Base-by-base conservation (phyloP, 1,140 invertebrate genomes). In the Drosophila sp. region DNA sequence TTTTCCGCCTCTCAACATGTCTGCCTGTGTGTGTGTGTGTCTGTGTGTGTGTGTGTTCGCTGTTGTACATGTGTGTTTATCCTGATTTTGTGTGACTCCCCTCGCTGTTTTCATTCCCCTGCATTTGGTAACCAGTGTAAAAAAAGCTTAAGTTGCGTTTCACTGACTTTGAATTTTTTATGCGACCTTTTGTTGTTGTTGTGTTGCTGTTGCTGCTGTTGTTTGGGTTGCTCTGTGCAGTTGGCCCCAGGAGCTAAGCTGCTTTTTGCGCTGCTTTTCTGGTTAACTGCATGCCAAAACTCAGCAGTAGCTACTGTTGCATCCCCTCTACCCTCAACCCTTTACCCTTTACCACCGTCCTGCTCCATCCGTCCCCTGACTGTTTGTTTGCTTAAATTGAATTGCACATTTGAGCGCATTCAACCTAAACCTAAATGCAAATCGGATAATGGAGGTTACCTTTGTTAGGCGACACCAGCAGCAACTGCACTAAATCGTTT, bases 91-190 rank as follows among this genome's bases (percentile, higher is more conserved):
- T 89, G 51, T 71, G 2, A 25, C 7, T 34, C 25, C 21, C 8
- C 34, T 50, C 21, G 1, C 21, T 21, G 21, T 21, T 21, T 21
- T 21, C n/a, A n/a, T n/a, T 21, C 21, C 21, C 21, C 21, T 11
- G 18, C 57, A 58, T 34, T 67, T 59, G 72, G 76, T 61, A 73
- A 72, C 58, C 69, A 72, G 80, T 67, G 75, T 80, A 84, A 87
- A 87, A 83, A 87, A 81, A 83, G 83, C 83, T 87, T 83, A 89
- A 89, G 79, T 86, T 87, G 83, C 76, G 83, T 87, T 87, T 82
- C 83, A 87, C 72, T 87, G 83, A 87, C 83, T 87, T 87, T 87
- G 83, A 83, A 87, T 87, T 87, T 87, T 87, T 89, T 87, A 87
- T 87, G 58, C 81, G 83, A 89, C 71, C 70, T 75, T 75, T 21